Evolutionary conservation across 2,797 vertebrate genomes (phyloP).

Genomic region (Oryzias dopingdopingensis): DNA sequence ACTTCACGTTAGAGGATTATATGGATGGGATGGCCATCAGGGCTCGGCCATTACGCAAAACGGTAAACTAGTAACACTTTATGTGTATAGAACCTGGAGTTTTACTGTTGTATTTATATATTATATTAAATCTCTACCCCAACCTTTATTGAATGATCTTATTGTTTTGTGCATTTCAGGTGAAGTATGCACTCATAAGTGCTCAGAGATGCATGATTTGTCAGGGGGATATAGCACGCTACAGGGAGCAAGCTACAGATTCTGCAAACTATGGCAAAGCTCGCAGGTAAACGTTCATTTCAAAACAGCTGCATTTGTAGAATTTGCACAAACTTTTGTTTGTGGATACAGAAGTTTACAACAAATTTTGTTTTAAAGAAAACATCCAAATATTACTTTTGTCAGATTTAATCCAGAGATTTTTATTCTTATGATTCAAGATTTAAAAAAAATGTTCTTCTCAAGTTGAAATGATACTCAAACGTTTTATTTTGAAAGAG

Average conservation of each 20-base stretch:
- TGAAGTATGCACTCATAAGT: conserved; percentile 97
- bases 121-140: too few relatives aligned
- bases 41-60: conserved; percentile 90
- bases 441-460: too few relatives aligned
- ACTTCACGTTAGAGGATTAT: conserved; percentile 94
- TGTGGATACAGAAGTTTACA: too few relatives aligned
- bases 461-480: too few relatives aligned
- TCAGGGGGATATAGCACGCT: conserved; percentile 94
- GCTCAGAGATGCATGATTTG: conserved; percentile 98
- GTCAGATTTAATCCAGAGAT: too few relatives aligned
- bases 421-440: too few relatives aligned
- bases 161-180: conserved; percentile 71
- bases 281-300: conserved; percentile 82
- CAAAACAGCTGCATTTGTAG: not conserved
- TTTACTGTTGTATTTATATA: not conserved
- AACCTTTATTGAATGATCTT: not conserved
- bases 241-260: conserved; percentile 93
- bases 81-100: not conserved
- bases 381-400: too few relatives aligned
- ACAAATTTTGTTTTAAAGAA: too few relatives aligned
- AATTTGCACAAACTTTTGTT: too few relatives aligned
- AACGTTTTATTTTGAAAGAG: too few relatives aligned
- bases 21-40: conserved; percentile 97
- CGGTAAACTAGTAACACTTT: conserved; percentile 66
- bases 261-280: conserved; percentile 96